These are phyloP conservation scores for Hololepta plana DNA, from an alignment of 2,888 invertebrate genomes.

Conservation along the genomic window DNA sequence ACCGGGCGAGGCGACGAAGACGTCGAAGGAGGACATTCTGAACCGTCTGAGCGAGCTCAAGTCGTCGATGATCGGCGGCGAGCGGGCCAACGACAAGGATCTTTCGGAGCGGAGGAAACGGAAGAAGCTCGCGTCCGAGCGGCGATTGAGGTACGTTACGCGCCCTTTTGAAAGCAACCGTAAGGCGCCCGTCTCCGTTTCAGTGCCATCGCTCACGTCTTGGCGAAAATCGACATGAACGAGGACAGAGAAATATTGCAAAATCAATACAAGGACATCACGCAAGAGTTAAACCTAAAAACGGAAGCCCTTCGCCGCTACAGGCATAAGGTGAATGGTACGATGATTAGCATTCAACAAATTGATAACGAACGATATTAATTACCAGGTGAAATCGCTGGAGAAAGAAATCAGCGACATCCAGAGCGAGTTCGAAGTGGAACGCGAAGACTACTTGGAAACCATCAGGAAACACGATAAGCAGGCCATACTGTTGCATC, in stretches of 20 bases:
- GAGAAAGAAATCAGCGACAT: slow-evolving; percentile 59
- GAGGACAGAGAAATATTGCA: slow-evolving; percentile 53
- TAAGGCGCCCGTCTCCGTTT: slow-evolving; percentile 5
- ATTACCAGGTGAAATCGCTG: slow-evolving; percentile 36
- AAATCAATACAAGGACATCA: slow-evolving; percentile 58
- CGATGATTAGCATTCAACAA: slow-evolving; percentile 1
- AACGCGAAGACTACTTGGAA: slow-evolving; percentile 67
- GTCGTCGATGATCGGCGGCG: slow-evolving; percentile 63
- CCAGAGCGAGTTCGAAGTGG: slow-evolving; percentile 64
- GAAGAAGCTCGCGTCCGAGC: slow-evolving; percentile 52
- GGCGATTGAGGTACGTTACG: slow-evolving; percentile 25
- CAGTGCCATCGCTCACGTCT: slow-evolving; percentile 36
- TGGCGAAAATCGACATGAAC: slow-evolving; percentile 41
- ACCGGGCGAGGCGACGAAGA: slow-evolving; percentile 17
- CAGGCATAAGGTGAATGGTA: slow-evolving; percentile 35
- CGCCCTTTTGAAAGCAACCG: background rate
- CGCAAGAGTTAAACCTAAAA: slow-evolving; percentile 56
- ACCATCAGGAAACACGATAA: slow-evolving; percentile 58
- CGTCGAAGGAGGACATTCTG: slow-evolving; percentile 27
- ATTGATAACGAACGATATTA: slow-evolving; percentile 1
- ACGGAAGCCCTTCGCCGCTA: slow-evolving; percentile 46
- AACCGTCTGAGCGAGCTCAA: slow-evolving; percentile 36
- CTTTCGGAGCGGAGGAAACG: slow-evolving; percentile 47
- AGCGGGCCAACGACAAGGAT: slow-evolving; percentile 51
- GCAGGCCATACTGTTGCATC: slow-evolving; percentile 45